These are phyloP conservation scores for Eupleurogrammus muticus DNA, from an alignment of 2,797 vertebrate species.

Conservation along the genomic window DNA sequence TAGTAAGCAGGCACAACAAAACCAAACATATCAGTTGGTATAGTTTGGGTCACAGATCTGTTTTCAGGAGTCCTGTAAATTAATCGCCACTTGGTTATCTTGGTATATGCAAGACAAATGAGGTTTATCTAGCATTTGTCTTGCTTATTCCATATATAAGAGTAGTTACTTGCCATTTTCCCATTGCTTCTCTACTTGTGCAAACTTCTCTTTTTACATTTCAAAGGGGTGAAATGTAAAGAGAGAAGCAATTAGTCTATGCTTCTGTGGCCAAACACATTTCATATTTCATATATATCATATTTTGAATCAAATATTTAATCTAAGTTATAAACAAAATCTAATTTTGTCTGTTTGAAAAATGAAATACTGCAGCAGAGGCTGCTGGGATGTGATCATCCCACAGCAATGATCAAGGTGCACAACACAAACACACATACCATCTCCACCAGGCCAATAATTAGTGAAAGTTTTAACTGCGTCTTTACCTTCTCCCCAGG, in stretches of 20 bases:
- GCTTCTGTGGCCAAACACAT: too few species aligned
- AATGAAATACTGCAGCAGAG: neutral
- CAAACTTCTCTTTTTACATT: neutral
- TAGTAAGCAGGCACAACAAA: neutral
- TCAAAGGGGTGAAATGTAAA: neutral
- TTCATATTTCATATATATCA: too few species aligned
- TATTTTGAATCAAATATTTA: too few species aligned
- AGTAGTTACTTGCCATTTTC: neutral
- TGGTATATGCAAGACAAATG: neutral
- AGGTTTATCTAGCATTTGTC: too few species aligned
- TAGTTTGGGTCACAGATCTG: neutral
- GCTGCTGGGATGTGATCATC: neutral
- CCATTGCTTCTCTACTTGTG: neutral
- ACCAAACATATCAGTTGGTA: neutral
- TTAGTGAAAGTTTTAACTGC: neutral
- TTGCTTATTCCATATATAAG: neutral
- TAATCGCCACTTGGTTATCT: neutral
- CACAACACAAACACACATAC: neutral
- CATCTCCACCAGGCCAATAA: neutral
- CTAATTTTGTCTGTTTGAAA: too few species aligned
- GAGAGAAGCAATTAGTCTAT: neutral
- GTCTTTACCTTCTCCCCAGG: conserved; percentile 79
- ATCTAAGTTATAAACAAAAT: too few species aligned
- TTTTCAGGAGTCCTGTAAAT: neutral
- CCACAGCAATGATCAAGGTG: neutral